Base-by-base conservation (phyloP, 2,888 invertebrate species). In the Tachina lurida region DNA sequence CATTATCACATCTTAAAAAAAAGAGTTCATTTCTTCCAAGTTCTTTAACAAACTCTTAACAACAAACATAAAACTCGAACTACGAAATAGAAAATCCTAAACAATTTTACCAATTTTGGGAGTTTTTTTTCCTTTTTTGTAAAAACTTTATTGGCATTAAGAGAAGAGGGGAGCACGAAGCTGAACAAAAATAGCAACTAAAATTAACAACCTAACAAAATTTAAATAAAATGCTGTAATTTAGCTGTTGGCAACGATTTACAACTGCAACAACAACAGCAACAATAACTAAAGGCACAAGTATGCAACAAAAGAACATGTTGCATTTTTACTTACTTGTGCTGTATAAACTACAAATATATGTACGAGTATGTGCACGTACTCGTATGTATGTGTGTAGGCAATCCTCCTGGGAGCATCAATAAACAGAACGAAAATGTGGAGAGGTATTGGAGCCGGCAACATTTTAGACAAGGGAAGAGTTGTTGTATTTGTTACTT, bases 211-310 rank as follows among this genome's bases (percentile, higher is more conserved):
- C 49, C 56, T 71, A 86, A 82, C 77, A 82, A 87, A 86, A 84
- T 84, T 79, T 80, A 87, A 82, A 87, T 82, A 87, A 87, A 84
- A 87, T 83, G 84, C 83, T 87, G 86, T 86, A 87, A 86, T 86
- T 87, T 87, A 86, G 87, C 87, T 86, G 84, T 87, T 87, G 87
- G 86, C 87, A 87, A 87, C 85, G 85, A 86, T 85, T 84, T 87
- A 75, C 81, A 87, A 84, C 81, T 76, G 65, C 78, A 83, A 78
- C 84, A 83, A 80, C 60, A 84, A 70, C 62, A 79, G 7, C 31
- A 31, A 31, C 31, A 31, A 70, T 4, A 31, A 76, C 60, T 84
- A 63, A 43, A 84, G 13, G 73, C 62, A 79, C 77, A 58, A 60
- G 31, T 58, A 67, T 73, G 71, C 82, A 84, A 58, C 83, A 71